Evolutionary conservation across 2,888 invertebrate genomes (phyloP), one percentile per base, ranked within the genome.

Genomic region (Hesperia comma): DNA sequence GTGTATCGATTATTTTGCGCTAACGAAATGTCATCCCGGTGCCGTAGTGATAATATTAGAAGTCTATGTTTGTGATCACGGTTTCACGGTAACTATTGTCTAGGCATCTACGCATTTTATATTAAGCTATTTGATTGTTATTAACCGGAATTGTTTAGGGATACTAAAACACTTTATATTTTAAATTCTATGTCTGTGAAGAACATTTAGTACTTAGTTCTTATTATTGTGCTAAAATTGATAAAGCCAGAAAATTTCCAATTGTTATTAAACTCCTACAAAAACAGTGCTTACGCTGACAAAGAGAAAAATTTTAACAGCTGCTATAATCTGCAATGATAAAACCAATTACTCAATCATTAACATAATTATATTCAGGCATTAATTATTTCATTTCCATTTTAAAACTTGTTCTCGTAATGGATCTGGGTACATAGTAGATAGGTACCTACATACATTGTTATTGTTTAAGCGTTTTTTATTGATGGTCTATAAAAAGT

Each of bases 1-100:
- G 92, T 91, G 87, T 92, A 92, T 92, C 90, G 92, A 92, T 92
- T 92, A 92, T 91, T 92, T 91, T 91, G 86, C 88, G 88, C 88
- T 87, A 88, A 90, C 87, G 89, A 91, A 92, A 92, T 92, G 92
- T 92, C 92, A 92, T 90, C 90, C 87, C 90, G 81, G 91, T 88
- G 81, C 82, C 86, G 88, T 88, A 85, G 90, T 90, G 91, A 88
- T 92, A 92, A 92, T 92, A 92, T 92, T 92, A 92, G 92, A 91
- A 88, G 86, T 90, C 87, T 90, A 86, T 85, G 90, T 88, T 89
- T 86, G 91, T 88, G 86, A 84, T 83, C 81, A n/a, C n/a, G n/a
- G 5, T 26, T 4, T 26, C 26, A 86, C 88, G 84, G 86, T 86
- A 86, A 89, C 87, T 85, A 89, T 90, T 91, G 90, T 88, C 92